These are phyloP conservation scores for Tenthredo distinguenda DNA, from an alignment of 2,888 invertebrate species.

Conservation along the genomic window DNA sequence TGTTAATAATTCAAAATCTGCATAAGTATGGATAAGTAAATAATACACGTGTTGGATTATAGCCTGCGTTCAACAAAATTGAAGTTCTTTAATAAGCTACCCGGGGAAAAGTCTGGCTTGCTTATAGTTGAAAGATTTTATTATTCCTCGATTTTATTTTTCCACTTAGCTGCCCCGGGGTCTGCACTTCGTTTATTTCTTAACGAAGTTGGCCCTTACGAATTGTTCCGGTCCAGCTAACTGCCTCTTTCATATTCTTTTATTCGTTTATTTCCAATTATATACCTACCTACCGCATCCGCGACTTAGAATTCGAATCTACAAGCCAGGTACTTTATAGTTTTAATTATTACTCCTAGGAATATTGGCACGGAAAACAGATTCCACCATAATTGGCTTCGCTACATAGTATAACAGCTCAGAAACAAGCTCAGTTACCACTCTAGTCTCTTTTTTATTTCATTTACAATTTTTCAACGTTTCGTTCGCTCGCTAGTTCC, in stretches of 20 bases:
- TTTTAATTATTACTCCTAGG: constrained; percentile 10
- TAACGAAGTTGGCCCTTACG: not conserved
- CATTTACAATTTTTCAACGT: not conserved
- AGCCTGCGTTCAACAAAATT: not conserved
- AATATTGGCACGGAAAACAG: not conserved
- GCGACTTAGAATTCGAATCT: constrained; percentile 9
- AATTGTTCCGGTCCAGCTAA: constrained; percentile 2
- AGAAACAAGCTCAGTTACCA: not conserved
- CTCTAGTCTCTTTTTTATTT: not conserved
- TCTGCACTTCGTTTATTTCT: constrained; percentile 20
- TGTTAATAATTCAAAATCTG: not conserved
- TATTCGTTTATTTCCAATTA: constrained; percentile 21
- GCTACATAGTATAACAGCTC: not conserved
- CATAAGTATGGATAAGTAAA: not conserved
- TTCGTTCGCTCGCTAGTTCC: not conserved
- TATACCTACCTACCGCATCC: constrained; percentile 11
- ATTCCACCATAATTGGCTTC: constrained; percentile 2
- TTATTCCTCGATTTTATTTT: constrained; percentile 6
- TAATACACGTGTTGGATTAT: not conserved
- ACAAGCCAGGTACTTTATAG: constrained; percentile 12
- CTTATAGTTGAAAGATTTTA: not conserved
- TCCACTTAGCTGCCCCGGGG: not conserved
- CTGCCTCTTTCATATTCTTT: constrained; percentile 22
- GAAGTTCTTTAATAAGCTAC: not conserved
- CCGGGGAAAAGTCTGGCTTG: not conserved